Base-by-base conservation (phyloP, 2,797 vertebrate genomes). In the Harpagifer antarcticus region DNA sequence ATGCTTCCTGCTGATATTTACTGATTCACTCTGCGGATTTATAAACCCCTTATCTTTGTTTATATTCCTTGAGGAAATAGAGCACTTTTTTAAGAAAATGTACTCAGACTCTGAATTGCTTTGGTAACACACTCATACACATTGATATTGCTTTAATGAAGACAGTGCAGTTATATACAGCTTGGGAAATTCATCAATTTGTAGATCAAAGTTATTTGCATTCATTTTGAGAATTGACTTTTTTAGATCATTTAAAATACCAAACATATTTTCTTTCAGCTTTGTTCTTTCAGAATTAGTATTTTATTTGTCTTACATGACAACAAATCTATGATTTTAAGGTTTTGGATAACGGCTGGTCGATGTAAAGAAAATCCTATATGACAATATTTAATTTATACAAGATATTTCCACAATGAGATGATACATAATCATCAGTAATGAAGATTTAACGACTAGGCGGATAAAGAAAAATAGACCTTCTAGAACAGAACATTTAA, bases 1-100 rank as follows among this genome's bases (percentile, higher is more conserved):
- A 64, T 50, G 33, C 61, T 19, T 75, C 55, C 56, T 61, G 55
- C 44, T 33, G 66, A 71, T 44, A 33, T 72, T 79, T 76, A 72
- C 69, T 44, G 66, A 74, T 63, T 79, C 66, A 68, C 50, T 37
- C 20, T 50, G 54, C 37, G 9, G 62, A 42, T n/a, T 67, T 68
- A 62, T 74, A 67, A 65, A 57, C 27, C 8, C 4, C 19, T 3
- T 3, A 58, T 27, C 52, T 37, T 48, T 68, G 37, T 81, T 60
- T 45, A 42, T 72, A 44, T 50, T 77, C 73, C 63, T 61, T 0
- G 0, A 61, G 70, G 70, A 54, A 43, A 43, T 5, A 45, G 37
- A 61, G 49, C 20, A 27, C 57, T 55, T 64, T 19, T 70, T 66
- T 5, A 27, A 45, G 17, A 73, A 20, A 19, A 43, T 73, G 69